Percentiles rank a stretch among this genome's conserved stretches.
These are phyloP conservation scores for Myzus persicae DNA, from an alignment of 1,140 invertebrate genomes.

Conservation along the genomic window DNA sequence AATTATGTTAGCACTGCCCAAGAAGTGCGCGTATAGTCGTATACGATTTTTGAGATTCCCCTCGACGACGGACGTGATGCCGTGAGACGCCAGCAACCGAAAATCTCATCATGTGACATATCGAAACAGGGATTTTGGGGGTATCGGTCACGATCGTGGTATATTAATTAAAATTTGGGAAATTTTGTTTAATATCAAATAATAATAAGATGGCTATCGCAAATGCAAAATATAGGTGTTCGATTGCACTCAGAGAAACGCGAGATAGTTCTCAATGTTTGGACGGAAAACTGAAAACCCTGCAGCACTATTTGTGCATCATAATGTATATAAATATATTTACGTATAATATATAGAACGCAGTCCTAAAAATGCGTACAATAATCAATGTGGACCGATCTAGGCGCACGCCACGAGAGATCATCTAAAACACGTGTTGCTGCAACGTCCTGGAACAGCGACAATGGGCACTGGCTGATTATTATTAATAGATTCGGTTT, in stretches of 20 bases:
- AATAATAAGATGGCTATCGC: neutral
- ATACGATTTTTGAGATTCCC: neutral
- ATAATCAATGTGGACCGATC: neutral
- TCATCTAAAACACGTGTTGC: conserved; percentile 35
- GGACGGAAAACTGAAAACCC: neutral
- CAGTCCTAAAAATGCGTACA: neutral
- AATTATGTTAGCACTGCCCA: neutral
- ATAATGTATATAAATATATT: neutral
- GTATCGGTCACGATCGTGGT: neutral
- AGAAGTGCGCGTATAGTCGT: too few species aligned
- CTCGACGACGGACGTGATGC: neutral
- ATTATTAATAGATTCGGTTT: conserved; percentile 41
- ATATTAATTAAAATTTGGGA: neutral
- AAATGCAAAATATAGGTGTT: neutral
- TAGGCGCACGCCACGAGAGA: neutral
- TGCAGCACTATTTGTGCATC: neutral
- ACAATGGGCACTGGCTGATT: conserved; percentile 30
- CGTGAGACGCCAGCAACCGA: too few species aligned
- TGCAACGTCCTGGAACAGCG: neutral
- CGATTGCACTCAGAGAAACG: neutral
- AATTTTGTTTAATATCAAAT: neutral
- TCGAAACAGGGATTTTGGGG: neutral
- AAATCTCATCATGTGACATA: neutral
- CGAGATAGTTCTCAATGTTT: too few species aligned
- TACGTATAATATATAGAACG: neutral